Conservation (phyloP, 2,888 invertebrate species). For the Chrysomela aeneicollis region DNA sequence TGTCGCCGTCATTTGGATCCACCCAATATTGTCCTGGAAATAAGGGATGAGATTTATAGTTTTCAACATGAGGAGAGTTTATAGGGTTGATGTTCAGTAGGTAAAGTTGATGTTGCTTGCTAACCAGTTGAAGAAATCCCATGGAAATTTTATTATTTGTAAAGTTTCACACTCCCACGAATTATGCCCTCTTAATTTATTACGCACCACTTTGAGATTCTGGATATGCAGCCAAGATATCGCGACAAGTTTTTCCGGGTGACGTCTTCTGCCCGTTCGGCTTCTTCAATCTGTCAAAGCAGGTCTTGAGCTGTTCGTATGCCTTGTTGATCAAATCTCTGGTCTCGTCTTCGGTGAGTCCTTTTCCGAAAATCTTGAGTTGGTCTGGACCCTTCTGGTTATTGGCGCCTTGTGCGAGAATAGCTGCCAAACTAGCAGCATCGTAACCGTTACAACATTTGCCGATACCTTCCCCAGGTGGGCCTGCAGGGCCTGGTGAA, state of each 20-base stretch:
- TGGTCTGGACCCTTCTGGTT: constrained; percentile 80
- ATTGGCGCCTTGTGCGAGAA: constrained; percentile 68
- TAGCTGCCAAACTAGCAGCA: constrained; percentile 80
- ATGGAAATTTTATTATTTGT: no score
- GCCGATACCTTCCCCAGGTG: constrained; percentile 81
- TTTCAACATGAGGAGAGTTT: no score
- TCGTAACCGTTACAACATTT: no score
- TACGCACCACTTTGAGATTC: constrained; percentile 74
- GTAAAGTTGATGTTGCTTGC: no score
- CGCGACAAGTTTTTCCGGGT: constrained; percentile 88
- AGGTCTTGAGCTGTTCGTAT: constrained; percentile 79
- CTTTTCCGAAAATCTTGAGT: constrained; percentile 75
- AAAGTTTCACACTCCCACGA: no score
- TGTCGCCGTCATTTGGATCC: constrained; percentile 88
- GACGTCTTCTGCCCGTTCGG: constrained; percentile 83
- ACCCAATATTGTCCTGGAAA: constrained; percentile 82
- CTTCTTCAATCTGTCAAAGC: constrained; percentile 76
- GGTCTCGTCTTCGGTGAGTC: constrained; percentile 76
- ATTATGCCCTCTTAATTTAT: neutral
- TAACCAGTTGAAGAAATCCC: no score
- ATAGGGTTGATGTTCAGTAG: no score
- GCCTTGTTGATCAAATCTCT: constrained; percentile 78
- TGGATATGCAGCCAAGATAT: constrained; percentile 82
- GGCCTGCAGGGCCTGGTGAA: constrained; percentile 79
- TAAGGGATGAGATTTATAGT: no score